A percentile compares a stretch with the other conserved stretches of the same genome.
phyloP scores from a whole-genome alignment of 2,888 invertebrate species.

The Pseudococcus viburni region DNA sequence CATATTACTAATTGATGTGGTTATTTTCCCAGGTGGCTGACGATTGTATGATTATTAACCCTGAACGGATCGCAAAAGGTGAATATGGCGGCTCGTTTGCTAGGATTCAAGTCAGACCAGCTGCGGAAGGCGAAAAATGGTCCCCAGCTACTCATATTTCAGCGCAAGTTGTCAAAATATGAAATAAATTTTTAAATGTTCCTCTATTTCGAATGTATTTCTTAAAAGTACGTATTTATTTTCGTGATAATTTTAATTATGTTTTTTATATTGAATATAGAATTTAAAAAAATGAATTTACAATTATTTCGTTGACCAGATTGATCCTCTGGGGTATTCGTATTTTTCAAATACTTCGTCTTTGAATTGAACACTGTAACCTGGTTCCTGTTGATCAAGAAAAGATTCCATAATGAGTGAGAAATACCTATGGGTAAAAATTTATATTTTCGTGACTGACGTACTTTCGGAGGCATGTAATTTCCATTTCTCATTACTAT shows the following conservation, averaged over 20 bases:
- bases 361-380: slow-evolving; percentile 87
- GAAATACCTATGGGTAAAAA: background rate
- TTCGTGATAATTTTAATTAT: background rate
- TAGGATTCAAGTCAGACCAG: slow-evolving; percentile 76
- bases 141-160: slow-evolving; percentile 72
- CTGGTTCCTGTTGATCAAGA: slow-evolving; percentile 76
- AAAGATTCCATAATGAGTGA: background rate
- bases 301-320: slow-evolving; percentile 9
- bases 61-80: slow-evolving; percentile 85
- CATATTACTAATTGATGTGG: background rate
- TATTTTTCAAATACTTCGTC: slow-evolving; percentile 79
- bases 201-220: slow-evolving; percentile 46
- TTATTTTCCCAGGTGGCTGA: slow-evolving; percentile 78
- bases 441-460: slow-evolving; percentile 66
- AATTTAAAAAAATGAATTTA: background rate
- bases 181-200: slow-evolving; percentile 68
- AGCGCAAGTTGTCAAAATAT: slow-evolving; percentile 74
- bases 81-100: slow-evolving; percentile 84
- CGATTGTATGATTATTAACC: slow-evolving; percentile 87
- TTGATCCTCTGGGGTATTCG: slow-evolving; percentile 82
- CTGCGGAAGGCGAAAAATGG: slow-evolving; percentile 70
- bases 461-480: slow-evolving; percentile 84
- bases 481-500: slow-evolving; percentile 79
- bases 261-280: background rate
- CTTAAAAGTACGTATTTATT: slow-evolving; percentile 36